Evolutionary conservation across 2,888 invertebrate genomes (phyloP).

Genomic region (Pheosia tremula): DNA sequence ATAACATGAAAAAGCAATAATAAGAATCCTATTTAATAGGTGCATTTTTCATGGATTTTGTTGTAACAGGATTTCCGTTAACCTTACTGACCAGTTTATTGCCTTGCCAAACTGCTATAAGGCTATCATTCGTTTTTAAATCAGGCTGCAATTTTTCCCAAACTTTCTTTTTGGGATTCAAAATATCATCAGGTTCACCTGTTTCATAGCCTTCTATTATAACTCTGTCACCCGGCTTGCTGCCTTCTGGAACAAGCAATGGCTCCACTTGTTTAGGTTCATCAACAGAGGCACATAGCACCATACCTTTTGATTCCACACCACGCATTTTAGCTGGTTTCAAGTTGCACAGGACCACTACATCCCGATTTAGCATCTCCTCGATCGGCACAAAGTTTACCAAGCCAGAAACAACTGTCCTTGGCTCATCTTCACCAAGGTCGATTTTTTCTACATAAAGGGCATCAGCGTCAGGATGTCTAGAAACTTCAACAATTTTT

Average conservation of each 20-base stretch:
- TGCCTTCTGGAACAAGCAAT: slow-evolving; percentile 89
- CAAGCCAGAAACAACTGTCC: slow-evolving; percentile 93
- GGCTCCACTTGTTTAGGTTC: slow-evolving; percentile 94
- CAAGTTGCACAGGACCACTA: slow-evolving; percentile 97
- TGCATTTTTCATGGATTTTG: slow-evolving; percentile 90
- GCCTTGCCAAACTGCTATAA: slow-evolving; percentile 94
- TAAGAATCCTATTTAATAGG: slow-evolving; percentile 88
- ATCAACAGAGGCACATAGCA: slow-evolving; percentile 93
- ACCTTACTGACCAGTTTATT: slow-evolving; percentile 89
- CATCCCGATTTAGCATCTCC: slow-evolving; percentile 94
- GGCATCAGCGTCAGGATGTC: slow-evolving; percentile 96
- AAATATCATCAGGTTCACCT: slow-evolving; percentile 91
- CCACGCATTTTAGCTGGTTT: slow-evolving; percentile 99
- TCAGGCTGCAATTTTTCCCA: slow-evolving; percentile 96
- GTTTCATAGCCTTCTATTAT: slow-evolving; percentile 92
- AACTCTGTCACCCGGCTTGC: slow-evolving; percentile 93
- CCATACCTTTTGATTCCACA: slow-evolving; percentile 96
- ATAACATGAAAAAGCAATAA: slow-evolving; percentile 4
- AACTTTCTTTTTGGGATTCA: slow-evolving; percentile 98
- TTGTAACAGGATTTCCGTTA: slow-evolving; percentile 89
- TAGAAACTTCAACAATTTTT: slow-evolving; percentile 91
- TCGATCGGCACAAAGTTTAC: slow-evolving; percentile 96
- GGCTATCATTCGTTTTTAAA: slow-evolving; percentile 88
- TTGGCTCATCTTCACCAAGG: slow-evolving; percentile 89
- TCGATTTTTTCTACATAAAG: slow-evolving; percentile 97